phyloP scores from a whole-genome alignment of 92 coral and sea anemone species.

The Actinernus sp. region DNA sequence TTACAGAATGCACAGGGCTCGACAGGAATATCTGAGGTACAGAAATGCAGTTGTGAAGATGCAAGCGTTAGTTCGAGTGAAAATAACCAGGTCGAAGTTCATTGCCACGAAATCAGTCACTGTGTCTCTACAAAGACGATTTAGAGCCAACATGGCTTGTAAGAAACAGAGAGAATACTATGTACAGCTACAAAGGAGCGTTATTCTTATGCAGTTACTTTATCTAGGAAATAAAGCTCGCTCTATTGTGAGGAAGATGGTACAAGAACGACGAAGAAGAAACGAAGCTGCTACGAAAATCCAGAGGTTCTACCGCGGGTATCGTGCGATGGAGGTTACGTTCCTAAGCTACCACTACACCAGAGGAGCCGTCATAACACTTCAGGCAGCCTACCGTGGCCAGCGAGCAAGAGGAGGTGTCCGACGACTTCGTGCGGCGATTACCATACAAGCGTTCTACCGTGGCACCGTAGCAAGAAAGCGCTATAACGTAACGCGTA shows the following conservation, averaged over 20 bases:
- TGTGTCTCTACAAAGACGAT: slow-evolving; percentile 48
- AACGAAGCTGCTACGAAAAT: slow-evolving; percentile 75
- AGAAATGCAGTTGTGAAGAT: slow-evolving; percentile 33
- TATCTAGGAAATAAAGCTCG: slow-evolving; percentile 74
- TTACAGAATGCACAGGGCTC: slow-evolving; percentile 58
- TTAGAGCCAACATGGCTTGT: slow-evolving; percentile 64
- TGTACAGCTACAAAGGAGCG: slow-evolving; percentile 52
- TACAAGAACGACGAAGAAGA: slow-evolving; percentile 33
- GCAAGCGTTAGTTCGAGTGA: slow-evolving; percentile 75
- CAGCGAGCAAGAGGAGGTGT: slow-evolving; percentile 44
- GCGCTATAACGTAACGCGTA: slow-evolving; percentile 26
- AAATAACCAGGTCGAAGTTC: slow-evolving; percentile 21
- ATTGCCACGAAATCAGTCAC: slow-evolving; percentile 38
- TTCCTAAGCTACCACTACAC: slow-evolving; percentile 51
- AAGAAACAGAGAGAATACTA: slow-evolving; percentile 51
- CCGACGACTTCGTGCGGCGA: slow-evolving; percentile 55
- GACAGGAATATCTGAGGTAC: slow-evolving; percentile 43
- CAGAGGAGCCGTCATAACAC: slow-evolving; percentile 70
- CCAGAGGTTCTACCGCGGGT: slow-evolving; percentile 81
- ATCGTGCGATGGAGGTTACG: slow-evolving; percentile 51
- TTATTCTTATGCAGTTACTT: slow-evolving; percentile 66
- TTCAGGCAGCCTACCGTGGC: slow-evolving; percentile 85
- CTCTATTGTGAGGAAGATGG: slow-evolving; percentile 45
- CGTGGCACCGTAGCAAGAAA: slow-evolving; percentile 69
- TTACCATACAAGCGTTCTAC: slow-evolving; percentile 70